Evolutionary conservation across 2,888 invertebrate genomes (phyloP), one percentile per base, ranked within the genome.

Genomic region (Caradrina clavipalpis): DNA sequence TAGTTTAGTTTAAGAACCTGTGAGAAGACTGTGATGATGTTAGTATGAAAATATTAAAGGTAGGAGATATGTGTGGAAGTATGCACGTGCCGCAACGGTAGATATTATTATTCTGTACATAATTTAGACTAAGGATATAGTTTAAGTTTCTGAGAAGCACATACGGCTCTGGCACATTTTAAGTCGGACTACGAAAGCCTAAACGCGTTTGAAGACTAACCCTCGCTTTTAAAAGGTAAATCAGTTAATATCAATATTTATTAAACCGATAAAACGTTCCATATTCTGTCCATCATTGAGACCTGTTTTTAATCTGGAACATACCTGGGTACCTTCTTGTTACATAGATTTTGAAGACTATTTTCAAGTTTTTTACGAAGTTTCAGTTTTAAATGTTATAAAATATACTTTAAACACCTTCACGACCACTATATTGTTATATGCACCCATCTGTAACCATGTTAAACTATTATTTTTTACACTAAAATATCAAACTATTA

Each of bases 21-120:
- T 94, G 93, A 93, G 94, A 95, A 95, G 95, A 95, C 95, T 96
- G 95, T 95, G 95, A 95, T 95, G 95, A 92, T 89, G 93, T 89
- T 90, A 90, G 89, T 88, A 89, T 92, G 92, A 87, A 87, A 87
- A 88, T 87, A 90, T 88, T 91, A 89, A 88, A 89, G 81, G 79
- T 91, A 90, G 71, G 89, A 85, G 87, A 90, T 85, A 86, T 86
- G 86, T 87, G 89, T 84, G 86, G 74, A 86, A 85, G 83, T 84
- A 74, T 84, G 85, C 83, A 73, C 78, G 73, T 70, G 57, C 50
- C 56, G 68, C 69, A 64, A 74, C 76, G 58, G 73, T 73, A 68
- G 74, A 50, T 78, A 76, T 69, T 69, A 75, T 78, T 76, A 67
- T 66, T 73, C 77, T 85, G 77, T 83, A 87, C 64, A 82, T 76